Evolutionary conservation across 2,888 invertebrate genomes (phyloP), one percentile per base, ranked within the genome.

Genomic region (Ctena decussata): DNA sequence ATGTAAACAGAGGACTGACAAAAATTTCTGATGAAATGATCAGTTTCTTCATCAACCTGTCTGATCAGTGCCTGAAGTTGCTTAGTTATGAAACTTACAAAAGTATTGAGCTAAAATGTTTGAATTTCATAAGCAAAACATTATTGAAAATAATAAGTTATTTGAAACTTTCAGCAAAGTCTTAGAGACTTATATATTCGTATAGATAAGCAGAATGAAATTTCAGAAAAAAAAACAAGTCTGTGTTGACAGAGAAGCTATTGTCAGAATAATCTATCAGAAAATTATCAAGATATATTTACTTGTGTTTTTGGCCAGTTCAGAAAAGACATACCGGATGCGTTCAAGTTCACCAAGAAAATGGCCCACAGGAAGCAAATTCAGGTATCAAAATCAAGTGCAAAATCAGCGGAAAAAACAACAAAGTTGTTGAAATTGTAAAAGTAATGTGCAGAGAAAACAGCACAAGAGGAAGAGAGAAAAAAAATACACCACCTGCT

Each of bases 1-100:
- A 82, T 75, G n/a, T 74, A 18, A 80, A 77, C 46, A 83, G 86
- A 46, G 86, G 86, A 53, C 72, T 86, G 0, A 86, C 83, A 60
- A 86, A 86, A 27, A 83, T 86, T 49, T 44, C 80, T 44, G 80
- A 83, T 70, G 24, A 27, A 27, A n/a, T 83, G 30, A 83, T 75
- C 32, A 21, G 71, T 21, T 83, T 86, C 72, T 83, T 86, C 65
- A 75, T 77, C 21, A 72, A 79, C 37, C 69, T 82, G 32, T 71
- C 77, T 44, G 79, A 70, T 37, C 75, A 46, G 46, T 82, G 85
- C 76, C 65, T 86, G 35, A 37, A 35, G 27, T 35, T 80, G 30
- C 49, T 86, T 3, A 77, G n/a, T 12, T 41, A 65, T 73, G 41
- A 77, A 82, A 82, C 57, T 78, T 86, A 15, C 76, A 82, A 44